These are phyloP conservation scores for Cecropterus lyciades DNA, from an alignment of 1,140 invertebrate genomes.

Conservation along the genomic window DNA sequence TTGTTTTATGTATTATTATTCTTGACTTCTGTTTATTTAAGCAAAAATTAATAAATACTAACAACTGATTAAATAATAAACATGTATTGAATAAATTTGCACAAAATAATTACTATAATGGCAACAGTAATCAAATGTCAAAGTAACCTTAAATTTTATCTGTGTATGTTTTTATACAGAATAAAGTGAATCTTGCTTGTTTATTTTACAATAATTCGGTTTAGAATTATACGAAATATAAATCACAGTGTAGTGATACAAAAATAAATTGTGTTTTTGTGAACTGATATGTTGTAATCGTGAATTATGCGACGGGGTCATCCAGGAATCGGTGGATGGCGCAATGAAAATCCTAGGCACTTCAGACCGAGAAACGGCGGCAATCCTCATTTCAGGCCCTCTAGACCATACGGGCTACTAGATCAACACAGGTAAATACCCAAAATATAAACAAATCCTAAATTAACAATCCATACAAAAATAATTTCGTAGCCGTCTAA, in stretches of 20 bases:
- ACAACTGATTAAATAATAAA: too few relatives aligned
- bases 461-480: constrained; percentile 6
- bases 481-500: constrained; percentile 25
- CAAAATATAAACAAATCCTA: background rate
- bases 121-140: constrained; percentile 50
- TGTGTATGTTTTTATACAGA: constrained; percentile 33
- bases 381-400: constrained; percentile 57
- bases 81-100: too few relatives aligned
- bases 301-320: constrained; percentile 77
- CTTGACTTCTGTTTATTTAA: too few relatives aligned
- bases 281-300: constrained; percentile 49
- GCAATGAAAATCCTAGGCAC: constrained; percentile 72
- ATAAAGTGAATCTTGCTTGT: constrained; percentile 24
- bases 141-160: constrained; percentile 16
- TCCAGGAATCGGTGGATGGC: constrained; percentile 70
- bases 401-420: constrained; percentile 51
- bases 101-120: too few relatives aligned
- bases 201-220: constrained; percentile 9
- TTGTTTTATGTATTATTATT: too few relatives aligned
- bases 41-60: too few relatives aligned
- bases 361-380: constrained; percentile 67
- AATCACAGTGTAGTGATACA: constrained; percentile 6
- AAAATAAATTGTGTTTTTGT: constrained; percentile 13
- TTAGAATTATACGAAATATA: constrained; percentile 3
- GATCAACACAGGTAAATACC: constrained; percentile 59